phyloP scores from a whole-genome alignment of 2,113 vertebrate species.

The Egretta garzetta region DNA sequence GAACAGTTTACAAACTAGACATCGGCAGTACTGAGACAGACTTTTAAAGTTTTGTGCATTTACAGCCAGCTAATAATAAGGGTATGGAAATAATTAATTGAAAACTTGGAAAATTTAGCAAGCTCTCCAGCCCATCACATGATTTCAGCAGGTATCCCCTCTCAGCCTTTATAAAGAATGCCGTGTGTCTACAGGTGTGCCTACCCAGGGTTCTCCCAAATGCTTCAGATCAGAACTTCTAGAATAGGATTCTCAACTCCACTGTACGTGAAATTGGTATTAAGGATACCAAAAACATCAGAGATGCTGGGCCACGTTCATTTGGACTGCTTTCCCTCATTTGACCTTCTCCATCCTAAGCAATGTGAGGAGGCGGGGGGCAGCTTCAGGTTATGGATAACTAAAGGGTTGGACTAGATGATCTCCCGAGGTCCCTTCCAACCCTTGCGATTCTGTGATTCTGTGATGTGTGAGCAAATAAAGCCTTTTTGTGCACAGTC shows the following conservation, averaged over 20 bases:
- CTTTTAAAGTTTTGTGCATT: neutral
- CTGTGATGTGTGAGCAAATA: no score
- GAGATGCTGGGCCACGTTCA: neutral
- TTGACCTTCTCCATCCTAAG: neutral
- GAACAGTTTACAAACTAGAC: neutral
- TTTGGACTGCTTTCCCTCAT: no score
- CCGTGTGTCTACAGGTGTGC: neutral
- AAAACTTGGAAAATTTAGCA: neutral
- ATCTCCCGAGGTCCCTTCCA: no score
- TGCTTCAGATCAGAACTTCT: neutral
- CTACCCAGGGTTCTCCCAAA: neutral
- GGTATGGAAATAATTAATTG: neutral
- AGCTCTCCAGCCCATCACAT: neutral
- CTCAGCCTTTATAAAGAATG: neutral
- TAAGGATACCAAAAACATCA: neutral
- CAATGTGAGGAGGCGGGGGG: neutral
- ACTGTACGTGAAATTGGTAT: neutral
- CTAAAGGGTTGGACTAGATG: no score
- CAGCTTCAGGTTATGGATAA: fast-evolving
- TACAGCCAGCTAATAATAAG: no score
- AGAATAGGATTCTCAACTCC: neutral
- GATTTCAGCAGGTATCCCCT: neutral
- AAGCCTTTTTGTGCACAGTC: neutral
- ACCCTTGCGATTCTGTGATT: no score
- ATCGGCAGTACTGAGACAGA: neutral